phyloP scores from a whole-genome alignment of 2,888 invertebrate species.

The Myopa tessellatipennis region DNA sequence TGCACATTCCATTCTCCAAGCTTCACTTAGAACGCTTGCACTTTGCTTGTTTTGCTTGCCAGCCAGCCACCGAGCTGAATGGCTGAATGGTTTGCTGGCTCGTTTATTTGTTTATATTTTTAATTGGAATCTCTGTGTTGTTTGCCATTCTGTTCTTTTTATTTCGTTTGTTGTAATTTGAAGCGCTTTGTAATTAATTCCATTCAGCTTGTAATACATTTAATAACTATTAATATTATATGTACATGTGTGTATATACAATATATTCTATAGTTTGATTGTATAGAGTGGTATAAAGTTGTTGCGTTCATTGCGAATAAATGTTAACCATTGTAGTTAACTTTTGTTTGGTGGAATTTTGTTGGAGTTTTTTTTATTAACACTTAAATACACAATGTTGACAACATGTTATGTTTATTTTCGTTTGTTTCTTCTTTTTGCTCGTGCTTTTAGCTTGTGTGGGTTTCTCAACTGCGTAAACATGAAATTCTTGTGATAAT shows the following conservation, averaged over 20 bases:
- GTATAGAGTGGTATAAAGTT: no score
- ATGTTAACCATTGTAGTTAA: background rate
- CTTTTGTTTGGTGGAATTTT: background rate
- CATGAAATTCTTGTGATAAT: background rate
- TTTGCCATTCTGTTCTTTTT: slow-evolving; percentile 14
- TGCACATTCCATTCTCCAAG: slow-evolving; percentile 34
- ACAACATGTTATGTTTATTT: background rate
- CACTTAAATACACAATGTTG: background rate
- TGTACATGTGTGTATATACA: background rate
- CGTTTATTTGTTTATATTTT: slow-evolving; percentile 32
- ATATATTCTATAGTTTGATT: background rate
- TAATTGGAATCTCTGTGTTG: slow-evolving; percentile 22
- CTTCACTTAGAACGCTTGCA: slow-evolving; percentile 36
- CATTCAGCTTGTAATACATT: background rate
- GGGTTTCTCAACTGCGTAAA: background rate
- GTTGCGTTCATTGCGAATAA: background rate
- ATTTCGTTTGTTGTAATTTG: slow-evolving; percentile 26
- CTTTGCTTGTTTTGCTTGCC: background rate
- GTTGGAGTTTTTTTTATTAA: background rate
- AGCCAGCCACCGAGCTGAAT: background rate
- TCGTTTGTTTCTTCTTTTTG: no score
- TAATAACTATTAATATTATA: no score
- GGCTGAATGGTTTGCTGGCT: background rate
- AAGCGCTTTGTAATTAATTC: slow-evolving; percentile 32
- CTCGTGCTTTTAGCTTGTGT: background rate